Base-by-base conservation (phyloP, 1,140 invertebrate species). In the Elymnias hypermnestra region DNA sequence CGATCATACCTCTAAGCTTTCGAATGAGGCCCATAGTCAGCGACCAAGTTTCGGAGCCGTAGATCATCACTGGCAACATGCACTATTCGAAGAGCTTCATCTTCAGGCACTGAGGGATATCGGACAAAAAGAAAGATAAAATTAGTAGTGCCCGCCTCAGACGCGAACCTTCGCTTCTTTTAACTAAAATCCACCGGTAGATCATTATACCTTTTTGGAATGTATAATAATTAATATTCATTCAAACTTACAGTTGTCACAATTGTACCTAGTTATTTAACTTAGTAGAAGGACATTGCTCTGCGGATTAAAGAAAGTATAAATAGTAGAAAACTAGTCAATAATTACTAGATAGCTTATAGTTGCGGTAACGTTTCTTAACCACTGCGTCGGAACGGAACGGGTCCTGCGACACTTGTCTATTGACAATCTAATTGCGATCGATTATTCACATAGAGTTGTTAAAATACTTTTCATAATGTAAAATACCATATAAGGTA, bases 401-500 rank as follows among this genome's bases (percentile, higher is more conserved):
- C 68, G 55, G 55, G 68, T 72, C 63, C 59, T 41, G 61, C 63
- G 73, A 79, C 77, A 83, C 75, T 83, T 79, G 74, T 73, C 69
- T 62, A 75, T 75, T 77, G 77, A 82, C 77, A 69, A 77, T 77
- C 75, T 79, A 77, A 79, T 79, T 75, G 70, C 73, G 48, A 65
- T 72, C 58, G 31, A 29, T 58, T 64, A 72, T 68, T 37, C 62
- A 22, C 61, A 64, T 58, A 55, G 70, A 71, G 66, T 13, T 65
- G 65, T 9, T 53, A 40, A 18, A 29, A 10, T 29, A 4, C 6
- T 21, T 21, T 43, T 43, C 29, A 17, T n/a, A n/a, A n/a, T n/a
- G n/a, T n/a, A n/a, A n/a, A n/a, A n/a, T n/a, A n/a, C n/a, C n/a
- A n/a, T n/a, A n/a, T n/a, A n/a, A n/a, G n/a, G n/a, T n/a, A n/a